phyloP scores from a whole-genome alignment of 1,140 invertebrate species.

The Acyrthosiphon pisum region DNA sequence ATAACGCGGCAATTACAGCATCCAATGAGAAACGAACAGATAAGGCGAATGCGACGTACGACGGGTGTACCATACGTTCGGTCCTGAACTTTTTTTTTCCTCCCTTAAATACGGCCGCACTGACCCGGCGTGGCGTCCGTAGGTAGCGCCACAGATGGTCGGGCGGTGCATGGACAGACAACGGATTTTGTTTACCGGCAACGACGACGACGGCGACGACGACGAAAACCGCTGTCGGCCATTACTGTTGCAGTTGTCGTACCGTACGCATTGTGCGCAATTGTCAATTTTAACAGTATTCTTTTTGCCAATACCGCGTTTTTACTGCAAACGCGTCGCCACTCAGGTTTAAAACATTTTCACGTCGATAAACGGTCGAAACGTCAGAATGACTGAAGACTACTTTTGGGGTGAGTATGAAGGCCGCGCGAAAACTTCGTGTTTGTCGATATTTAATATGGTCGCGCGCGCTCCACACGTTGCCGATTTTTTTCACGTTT shows the following conservation, averaged over 20 bases:
- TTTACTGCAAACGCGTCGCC: background rate
- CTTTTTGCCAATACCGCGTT: background rate
- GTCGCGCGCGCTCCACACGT: background rate
- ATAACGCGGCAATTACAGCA: slow-evolving; percentile 27
- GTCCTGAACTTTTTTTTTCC: background rate
- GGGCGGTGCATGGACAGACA: slow-evolving; percentile 15
- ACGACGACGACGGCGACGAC: background rate
- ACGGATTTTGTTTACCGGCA: slow-evolving; percentile 55
- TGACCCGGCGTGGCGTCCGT: slow-evolving; percentile 45
- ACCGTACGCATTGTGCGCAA: background rate
- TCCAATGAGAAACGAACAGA: slow-evolving; percentile 39
- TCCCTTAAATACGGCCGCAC: background rate
- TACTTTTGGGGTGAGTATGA: slow-evolving; percentile 62
- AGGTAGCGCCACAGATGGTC: slow-evolving; percentile 19
- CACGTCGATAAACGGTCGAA: background rate
- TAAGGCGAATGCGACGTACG: background rate
- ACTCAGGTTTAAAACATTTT: background rate
- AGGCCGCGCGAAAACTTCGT: background rate
- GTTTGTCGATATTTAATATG: background rate
- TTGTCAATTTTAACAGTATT: background rate
- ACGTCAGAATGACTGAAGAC: slow-evolving; percentile 61
- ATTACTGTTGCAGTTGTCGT: slow-evolving; percentile 44
- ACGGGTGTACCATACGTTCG: background rate
- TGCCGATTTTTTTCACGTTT: background rate
- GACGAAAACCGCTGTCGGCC: slow-evolving; percentile 17